phyloP scores from a whole-genome alignment of 2,113 vertebrate species.

The Dolichotis patagonum region DNA sequence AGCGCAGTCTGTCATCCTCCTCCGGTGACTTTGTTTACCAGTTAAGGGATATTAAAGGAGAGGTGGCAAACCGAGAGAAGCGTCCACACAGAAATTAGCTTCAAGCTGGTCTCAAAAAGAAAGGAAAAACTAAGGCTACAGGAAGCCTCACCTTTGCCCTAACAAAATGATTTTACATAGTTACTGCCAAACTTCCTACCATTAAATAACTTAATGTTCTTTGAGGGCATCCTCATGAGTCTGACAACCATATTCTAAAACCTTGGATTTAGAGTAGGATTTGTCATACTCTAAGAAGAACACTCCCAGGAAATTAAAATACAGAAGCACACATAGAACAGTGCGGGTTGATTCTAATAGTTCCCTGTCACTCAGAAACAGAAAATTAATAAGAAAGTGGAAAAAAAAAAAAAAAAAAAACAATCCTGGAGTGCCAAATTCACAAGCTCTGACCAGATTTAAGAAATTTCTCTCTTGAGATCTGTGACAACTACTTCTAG shows the following conservation, averaged over 20 bases:
- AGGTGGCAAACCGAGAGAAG: background rate
- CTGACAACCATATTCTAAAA: background rate
- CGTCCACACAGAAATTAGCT: background rate
- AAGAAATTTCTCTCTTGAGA: constrained; percentile 12
- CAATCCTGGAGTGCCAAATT: background rate
- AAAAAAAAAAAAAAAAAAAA: background rate
- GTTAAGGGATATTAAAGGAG: background rate
- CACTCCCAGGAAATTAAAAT: background rate
- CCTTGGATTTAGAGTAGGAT: background rate
- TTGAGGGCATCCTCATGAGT: background rate
- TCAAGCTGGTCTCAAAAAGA: background rate
- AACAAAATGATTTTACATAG: background rate
- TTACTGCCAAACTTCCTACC: background rate
- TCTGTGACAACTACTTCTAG: background rate
- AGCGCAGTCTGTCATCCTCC: background rate
- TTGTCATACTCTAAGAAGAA: background rate
- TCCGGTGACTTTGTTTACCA: background rate
- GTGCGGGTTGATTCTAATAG: background rate
- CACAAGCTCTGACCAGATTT: background rate
- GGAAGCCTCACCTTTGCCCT: background rate
- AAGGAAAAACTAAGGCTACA: background rate
- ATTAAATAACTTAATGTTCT: background rate
- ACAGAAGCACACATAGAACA: background rate
- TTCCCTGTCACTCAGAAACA: background rate
- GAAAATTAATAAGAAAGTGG: constrained; percentile 11